These are phyloP conservation scores for Climacteris rufus DNA, from an alignment of 2,113 vertebrate species.

Conservation along the genomic window DNA sequence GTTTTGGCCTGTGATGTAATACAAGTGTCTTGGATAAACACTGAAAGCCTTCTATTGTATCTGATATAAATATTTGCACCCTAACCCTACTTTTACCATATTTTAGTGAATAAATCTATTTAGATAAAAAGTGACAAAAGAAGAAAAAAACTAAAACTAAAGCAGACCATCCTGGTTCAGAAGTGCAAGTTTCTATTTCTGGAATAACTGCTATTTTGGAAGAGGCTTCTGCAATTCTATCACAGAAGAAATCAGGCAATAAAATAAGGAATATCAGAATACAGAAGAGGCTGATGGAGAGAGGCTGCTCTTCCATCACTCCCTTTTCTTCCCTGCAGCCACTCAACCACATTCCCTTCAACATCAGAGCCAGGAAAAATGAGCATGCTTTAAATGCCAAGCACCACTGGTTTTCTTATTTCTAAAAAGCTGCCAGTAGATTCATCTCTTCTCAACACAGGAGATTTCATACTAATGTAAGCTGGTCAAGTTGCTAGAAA, in stretches of 20 bases:
- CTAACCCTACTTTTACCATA: neutral
- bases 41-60: neutral
- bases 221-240: neutral
- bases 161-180: neutral
- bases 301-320: neutral
- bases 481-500: conserved; percentile 45
- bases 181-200: neutral
- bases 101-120: neutral
- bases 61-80: neutral
- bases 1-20: neutral
- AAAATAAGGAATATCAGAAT: neutral
- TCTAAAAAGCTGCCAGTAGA: conserved; percentile 44
- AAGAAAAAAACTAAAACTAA: neutral
- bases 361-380: conserved; percentile 51
- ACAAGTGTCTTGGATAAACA: neutral
- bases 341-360: conserved; percentile 42
- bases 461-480: conserved; percentile 40
- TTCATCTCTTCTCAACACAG: neutral
- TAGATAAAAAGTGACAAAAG: neutral
- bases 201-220: neutral
- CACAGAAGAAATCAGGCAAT: neutral
- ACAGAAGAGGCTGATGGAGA: neutral
- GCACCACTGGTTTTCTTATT: conserved; percentile 41
- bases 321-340: neutral
- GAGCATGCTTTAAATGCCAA: conserved; percentile 44